Conservation (phyloP, 2,888 invertebrate genomes). For the Catocala sponsa region DNA sequence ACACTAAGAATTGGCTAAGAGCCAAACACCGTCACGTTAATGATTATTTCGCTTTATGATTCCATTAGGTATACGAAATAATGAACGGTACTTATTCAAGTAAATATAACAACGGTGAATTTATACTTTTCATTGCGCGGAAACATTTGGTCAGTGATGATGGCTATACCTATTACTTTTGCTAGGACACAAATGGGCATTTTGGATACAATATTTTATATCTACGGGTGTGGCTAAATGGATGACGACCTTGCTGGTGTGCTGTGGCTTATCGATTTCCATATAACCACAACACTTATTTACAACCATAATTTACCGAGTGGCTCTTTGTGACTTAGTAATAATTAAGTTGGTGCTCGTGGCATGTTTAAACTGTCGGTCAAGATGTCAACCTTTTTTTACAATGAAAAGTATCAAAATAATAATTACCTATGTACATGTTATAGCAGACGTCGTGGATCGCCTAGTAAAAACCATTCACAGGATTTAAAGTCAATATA, state of each 20-base stretch:
- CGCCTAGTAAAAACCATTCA: no score
- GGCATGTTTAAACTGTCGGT: no score
- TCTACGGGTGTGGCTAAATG: constrained; percentile 41
- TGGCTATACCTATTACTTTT: background rate
- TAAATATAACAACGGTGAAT: background rate
- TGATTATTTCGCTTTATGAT: constrained; percentile 16
- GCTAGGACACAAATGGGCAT: constrained; percentile 7
- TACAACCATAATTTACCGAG: constrained; percentile 8
- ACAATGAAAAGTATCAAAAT: no score
- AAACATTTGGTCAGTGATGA: background rate
- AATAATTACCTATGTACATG: no score
- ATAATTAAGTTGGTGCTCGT: background rate
- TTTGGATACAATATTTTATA: constrained; percentile 36
- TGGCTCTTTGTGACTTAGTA: background rate
- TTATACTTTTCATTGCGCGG: background rate
- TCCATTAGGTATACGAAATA: constrained; percentile 1
- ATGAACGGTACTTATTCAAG: constrained; percentile 6
- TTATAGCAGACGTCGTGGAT: no score
- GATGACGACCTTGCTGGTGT: constrained; percentile 50
- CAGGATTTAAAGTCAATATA: no score
- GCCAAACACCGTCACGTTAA: constrained; percentile 35
- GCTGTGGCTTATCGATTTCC: constrained; percentile 55
- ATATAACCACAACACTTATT: constrained; percentile 34
- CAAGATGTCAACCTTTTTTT: no score
- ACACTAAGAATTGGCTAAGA: constrained; percentile 36